A percentile compares a stretch with the other conserved stretches of the same genome.
These are phyloP conservation scores for Actinernus sp. DNA, from an alignment of 92 coral and sea anemone genomes.

Conservation along the genomic window DNA sequence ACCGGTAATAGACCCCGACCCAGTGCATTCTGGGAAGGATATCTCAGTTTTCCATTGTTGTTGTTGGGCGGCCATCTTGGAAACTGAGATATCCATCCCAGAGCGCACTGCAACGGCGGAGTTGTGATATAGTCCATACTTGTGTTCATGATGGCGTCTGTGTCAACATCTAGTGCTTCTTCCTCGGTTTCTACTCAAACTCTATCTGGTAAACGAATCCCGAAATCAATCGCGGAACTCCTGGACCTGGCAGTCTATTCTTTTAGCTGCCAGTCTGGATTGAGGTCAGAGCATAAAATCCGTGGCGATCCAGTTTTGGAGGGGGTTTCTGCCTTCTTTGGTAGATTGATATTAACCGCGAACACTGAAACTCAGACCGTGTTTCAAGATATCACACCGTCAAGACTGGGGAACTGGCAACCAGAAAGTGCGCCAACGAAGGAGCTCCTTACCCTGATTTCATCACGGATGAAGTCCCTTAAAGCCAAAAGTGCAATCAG, in stretches of 20 bases:
- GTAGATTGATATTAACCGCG: constrained; percentile 20
- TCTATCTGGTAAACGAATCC: too few relatives aligned
- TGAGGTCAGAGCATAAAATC: constrained; percentile 21
- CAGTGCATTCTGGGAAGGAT: too few relatives aligned
- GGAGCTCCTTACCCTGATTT: constrained; percentile 43
- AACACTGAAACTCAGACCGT: constrained; percentile 26
- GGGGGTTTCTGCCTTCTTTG: constrained; percentile 40
- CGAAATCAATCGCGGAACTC: constrained; percentile 8
- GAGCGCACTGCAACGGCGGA: too few relatives aligned
- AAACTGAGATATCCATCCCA: too few relatives aligned
- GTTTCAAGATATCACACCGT: constrained; percentile 18
- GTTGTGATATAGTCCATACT: too few relatives aligned
- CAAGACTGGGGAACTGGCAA: constrained; percentile 35
- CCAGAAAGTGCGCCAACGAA: constrained; percentile 33
- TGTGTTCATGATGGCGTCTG: too few relatives aligned
- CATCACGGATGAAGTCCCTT: constrained; percentile 18
- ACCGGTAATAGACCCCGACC: too few relatives aligned
- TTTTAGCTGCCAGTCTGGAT: constrained; percentile 42
- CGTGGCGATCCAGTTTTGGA: constrained; percentile 41
- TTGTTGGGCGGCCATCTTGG: too few relatives aligned
- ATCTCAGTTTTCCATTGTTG: too few relatives aligned
- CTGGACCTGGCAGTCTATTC: constrained; percentile 52
- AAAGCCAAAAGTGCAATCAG: constrained; percentile 7
- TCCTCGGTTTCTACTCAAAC: too few relatives aligned
- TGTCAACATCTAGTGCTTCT: too few relatives aligned